These are phyloP conservation scores for Ranitomeya imitator DNA, from an alignment of 2,113 vertebrate species.

Conservation along the genomic window DNA sequence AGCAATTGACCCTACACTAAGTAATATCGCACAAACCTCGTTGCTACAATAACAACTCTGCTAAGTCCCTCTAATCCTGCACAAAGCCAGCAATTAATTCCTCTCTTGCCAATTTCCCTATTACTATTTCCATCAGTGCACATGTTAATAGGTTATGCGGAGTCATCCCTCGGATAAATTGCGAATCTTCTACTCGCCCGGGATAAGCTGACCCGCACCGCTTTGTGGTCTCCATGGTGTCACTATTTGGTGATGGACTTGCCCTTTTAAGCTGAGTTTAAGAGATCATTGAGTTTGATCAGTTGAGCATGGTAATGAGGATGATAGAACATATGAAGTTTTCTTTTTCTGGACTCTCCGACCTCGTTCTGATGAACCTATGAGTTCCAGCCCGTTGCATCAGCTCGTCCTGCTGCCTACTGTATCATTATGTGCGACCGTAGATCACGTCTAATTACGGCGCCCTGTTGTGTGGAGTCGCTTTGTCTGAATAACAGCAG, in stretches of 20 bases:
- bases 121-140: neutral
- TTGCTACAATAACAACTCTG: neutral
- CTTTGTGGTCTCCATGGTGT: neutral
- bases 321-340: neutral
- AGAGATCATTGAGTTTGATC: neutral
- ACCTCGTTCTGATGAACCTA: neutral
- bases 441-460: neutral
- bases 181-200: too few species aligned
- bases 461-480: neutral
- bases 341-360: neutral
- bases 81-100: neutral
- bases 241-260: neutral
- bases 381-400: neutral
- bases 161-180: neutral
- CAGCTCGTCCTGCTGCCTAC: neutral
- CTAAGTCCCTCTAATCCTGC: constrained; percentile 1
- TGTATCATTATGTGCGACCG: neutral
- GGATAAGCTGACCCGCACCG: neutral
- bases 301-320: neutral
- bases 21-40: neutral
- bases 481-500: neutral
- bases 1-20: neutral
- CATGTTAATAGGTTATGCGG: neutral
- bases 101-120: neutral
- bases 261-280: neutral